These are phyloP conservation scores for Illadopsis cleaveri DNA, from an alignment of 2,113 vertebrate species.

Conservation along the genomic window DNA sequence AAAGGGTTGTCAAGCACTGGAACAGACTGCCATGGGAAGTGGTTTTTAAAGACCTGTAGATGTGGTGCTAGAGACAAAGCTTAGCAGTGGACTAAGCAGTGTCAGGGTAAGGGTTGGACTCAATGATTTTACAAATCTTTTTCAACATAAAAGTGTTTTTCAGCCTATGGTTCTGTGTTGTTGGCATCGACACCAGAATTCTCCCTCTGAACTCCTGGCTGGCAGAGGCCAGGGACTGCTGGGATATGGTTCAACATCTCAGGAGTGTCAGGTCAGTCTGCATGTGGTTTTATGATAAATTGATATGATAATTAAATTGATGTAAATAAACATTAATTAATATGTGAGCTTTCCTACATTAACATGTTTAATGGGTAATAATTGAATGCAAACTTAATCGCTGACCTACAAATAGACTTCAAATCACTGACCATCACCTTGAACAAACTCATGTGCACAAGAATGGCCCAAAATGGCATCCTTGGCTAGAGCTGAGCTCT, in stretches of 20 bases:
- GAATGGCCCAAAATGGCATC: background rate
- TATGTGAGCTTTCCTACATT: background rate
- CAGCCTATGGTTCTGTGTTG: background rate
- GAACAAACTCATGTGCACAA: background rate
- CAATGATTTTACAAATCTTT: background rate
- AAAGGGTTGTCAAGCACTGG: background rate
- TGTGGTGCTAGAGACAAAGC: background rate
- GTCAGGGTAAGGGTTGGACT: background rate
- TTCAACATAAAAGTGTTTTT: background rate
- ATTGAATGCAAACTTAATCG: background rate
- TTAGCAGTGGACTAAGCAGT: background rate
- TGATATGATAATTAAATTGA: background rate
- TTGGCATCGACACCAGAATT: background rate
- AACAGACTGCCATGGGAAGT: background rate
- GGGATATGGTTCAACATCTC: background rate
- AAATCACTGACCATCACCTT: background rate
- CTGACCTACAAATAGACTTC: background rate
- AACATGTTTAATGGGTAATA: background rate
- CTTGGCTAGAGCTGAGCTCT: background rate
- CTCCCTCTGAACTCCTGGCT: background rate
- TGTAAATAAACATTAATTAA: background rate
- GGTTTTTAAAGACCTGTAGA: background rate
- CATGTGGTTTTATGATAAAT: fast-evolving
- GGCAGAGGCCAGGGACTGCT: background rate
- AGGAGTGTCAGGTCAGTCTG: background rate